Evolutionary conservation across 2,797 vertebrate species (phyloP), one percentile per base, ranked within the genome.

Genomic region (Premnoplex brunnescens): DNA sequence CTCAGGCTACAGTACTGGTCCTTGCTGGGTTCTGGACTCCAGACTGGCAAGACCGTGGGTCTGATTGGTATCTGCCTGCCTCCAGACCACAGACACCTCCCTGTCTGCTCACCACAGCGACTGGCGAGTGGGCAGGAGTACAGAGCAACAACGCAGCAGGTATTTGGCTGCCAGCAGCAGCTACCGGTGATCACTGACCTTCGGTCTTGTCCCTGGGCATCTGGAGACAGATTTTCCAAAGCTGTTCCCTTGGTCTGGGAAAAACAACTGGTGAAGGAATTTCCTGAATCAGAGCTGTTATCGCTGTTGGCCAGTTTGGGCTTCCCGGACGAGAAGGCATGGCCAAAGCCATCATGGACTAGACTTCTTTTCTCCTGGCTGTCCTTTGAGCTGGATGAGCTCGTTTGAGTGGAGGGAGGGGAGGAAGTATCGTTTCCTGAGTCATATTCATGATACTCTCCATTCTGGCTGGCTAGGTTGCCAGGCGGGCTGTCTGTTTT

Each of bases 361-460:
- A 97, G 97, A 80, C 97, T 97, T 75, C 95, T 97, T 96, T 98
- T 98, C 95, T 98, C 97, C 92, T 98, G 98, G 80, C 93, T 94
- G 83, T 97, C 98, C 96, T 98, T 98, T 37, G 98, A 97, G 95
- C 97, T 98, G 96, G 98, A 98, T 59, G 98, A 97, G 91, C 98
- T 98, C 22, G 98, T 98, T 98, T 99, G 99, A 95, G 97, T 98
- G 19, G 99, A 99, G 7, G 98, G 99, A 28, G 99, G 99, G 19
- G 99, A 99, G 74, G 99, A 99, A 6, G 99, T 99, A 98, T 99
- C 99, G 77, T 99, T 99, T 97, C 99, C 99, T 51, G 99, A 99
- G 98, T 99, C 99, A 88, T 99, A 99, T 98, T 99, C 99, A 88
- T 98, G 98, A 44, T 98, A 98, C 75, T 97, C 98, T 97, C 98